A percentile compares a stretch with the other conserved stretches of the same genome.
These are phyloP conservation scores for Erithacus rubecula DNA, from an alignment of 2,797 vertebrate genomes.

Conservation along the genomic window DNA sequence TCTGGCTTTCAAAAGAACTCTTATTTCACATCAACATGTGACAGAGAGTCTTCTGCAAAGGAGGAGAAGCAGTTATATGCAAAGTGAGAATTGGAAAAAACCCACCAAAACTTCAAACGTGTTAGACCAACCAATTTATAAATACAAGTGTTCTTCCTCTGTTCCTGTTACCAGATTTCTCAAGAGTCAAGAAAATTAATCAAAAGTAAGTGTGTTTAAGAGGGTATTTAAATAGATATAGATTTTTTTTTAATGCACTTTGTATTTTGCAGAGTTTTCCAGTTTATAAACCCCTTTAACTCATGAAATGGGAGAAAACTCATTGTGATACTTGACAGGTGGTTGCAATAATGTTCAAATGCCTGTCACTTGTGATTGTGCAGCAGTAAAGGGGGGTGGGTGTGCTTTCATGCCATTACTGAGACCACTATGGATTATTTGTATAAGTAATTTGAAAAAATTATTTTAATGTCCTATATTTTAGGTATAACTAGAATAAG, in stretches of 20 bases:
- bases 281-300: slow-evolving; percentile 17
- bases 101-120: not conserved
- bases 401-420: not conserved
- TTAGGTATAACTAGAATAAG: not conserved
- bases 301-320: not conserved
- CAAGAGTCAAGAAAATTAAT: slow-evolving; percentile 38
- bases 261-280: not conserved
- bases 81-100: not conserved
- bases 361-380: slow-evolving; percentile 7
- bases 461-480: not conserved
- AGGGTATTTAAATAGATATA: slow-evolving; percentile 24
- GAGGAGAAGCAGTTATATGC: not conserved
- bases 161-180: slow-evolving; percentile 32
- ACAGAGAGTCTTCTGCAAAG: not conserved
- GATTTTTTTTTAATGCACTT: not conserved
- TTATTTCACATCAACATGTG: not conserved
- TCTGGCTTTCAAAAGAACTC: not conserved
- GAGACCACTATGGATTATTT: not conserved
- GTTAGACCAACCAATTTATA: slow-evolving; percentile 40
- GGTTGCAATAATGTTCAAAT: slow-evolving; percentile 34
- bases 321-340: slow-evolving; percentile 20
- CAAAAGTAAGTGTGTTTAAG: slow-evolving; percentile 17
- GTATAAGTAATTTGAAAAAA: not conserved
- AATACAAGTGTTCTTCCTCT: slow-evolving; percentile 21
- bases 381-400: not conserved